Percentiles rank a stretch among this genome's conserved stretches.
phyloP scores from a whole-genome alignment of 2,888 invertebrate species.

The Osmoderma eremita region DNA sequence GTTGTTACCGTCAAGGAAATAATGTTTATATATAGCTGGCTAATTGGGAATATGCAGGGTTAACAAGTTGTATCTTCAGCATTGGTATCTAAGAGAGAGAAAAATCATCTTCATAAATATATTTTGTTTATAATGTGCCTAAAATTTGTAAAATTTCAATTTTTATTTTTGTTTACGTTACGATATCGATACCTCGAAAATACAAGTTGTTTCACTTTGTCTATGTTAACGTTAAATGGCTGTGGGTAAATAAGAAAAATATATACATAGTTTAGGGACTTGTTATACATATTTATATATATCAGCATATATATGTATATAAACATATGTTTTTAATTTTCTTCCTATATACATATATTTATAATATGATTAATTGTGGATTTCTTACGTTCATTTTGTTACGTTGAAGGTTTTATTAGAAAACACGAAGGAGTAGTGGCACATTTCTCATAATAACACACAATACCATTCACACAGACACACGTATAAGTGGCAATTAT shows the following conservation, averaged over 20 bases:
- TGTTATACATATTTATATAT: conserved; percentile 39
- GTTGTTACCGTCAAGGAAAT: conserved; percentile 34
- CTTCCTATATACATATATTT: conserved; percentile 44
- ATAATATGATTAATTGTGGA: conserved; percentile 38
- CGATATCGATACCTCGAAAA: conserved; percentile 15
- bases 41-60: conserved; percentile 33
- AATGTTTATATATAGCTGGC: conserved; percentile 34
- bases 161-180: not conserved
- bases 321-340: conserved; percentile 45
- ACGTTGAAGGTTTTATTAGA: conserved; percentile 21
- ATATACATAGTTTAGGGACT: conserved; percentile 38
- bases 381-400: conserved; percentile 38
- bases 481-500: conserved; percentile 27
- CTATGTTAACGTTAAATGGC: conserved; percentile 38
- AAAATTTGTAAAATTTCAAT: not conserved
- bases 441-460: conserved; percentile 43
- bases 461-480: conserved; percentile 4
- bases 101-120: not conserved
- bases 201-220: conserved; percentile 41
- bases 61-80: conserved; percentile 18
- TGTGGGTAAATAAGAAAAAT: conserved; percentile 41
- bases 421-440: not conserved
- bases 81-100: not conserved
- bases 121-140: not conserved
- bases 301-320: conserved; percentile 35